Base-by-base conservation (phyloP, 2,888 invertebrate species). In the Kuschelorhynchus macadamiae region DNA sequence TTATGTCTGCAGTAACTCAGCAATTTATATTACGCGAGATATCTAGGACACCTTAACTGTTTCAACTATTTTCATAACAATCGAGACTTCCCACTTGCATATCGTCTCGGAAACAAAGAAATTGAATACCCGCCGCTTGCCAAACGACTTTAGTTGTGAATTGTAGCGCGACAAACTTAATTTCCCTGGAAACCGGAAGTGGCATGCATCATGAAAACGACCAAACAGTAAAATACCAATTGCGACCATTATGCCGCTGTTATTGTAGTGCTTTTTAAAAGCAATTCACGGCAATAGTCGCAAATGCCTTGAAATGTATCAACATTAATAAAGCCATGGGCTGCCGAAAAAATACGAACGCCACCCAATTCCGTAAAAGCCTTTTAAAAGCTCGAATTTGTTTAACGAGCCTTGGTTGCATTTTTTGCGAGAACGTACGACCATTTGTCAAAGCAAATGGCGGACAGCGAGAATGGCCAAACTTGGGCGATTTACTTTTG, bases 321-420 rank as follows among this genome's bases (percentile, higher is more conserved):
- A 63, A 63, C 46, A 64, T 20, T 32, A 20, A 50, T 36, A 52
- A 52, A 39, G 33, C 20, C 17, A 18, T n/a, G 25, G 32, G 30
- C 39, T 16, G 25, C 33, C 52, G 12, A 33, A 52, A 52, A 46
- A 46, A 53, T 25, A 39, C 55, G 14, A 53, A 63, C 47, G 63
- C 36, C 47, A 52, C 53, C 63, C 46, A 63, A 63, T 63, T 63
- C 47, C 49, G 12, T 42, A 53, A 63, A 55, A 46, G 52, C 33
- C 63, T 63, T 63, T 63, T 63, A 55, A 62, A 55, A 63, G 63
- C 63, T 20, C 55, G 30, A 63, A 63, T 63, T 63, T 63, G 63
- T 63, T 63, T 55, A 55, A 63, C 63, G 53, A 55, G 47, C 63
- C 63, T 46, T 63, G 63, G 46, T 55, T 55, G 63, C 63, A 55